Percentiles rank a stretch among this genome's conserved stretches.
Evolutionary conservation across 2,797 vertebrate species (phyloP).

Genomic region (Brachyalestes nurse): DNA sequence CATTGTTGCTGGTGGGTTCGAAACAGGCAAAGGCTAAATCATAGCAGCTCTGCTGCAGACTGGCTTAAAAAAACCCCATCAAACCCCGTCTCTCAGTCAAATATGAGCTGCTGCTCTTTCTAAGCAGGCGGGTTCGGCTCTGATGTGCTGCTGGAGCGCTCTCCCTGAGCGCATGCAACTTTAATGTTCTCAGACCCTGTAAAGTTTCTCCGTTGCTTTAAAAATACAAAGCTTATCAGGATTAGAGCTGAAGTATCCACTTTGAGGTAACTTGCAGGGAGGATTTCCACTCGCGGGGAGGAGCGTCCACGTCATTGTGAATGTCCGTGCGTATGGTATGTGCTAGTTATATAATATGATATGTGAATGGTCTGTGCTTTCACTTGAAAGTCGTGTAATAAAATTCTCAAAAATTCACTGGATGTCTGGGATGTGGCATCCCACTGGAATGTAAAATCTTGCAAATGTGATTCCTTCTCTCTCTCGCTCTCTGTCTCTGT

Average conservation of each 20-base stretch:
- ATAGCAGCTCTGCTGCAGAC: background rate
- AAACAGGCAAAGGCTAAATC: background rate
- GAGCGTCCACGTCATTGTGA: background rate
- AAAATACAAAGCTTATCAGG: slow-evolving; percentile 55
- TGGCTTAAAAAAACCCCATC: background rate
- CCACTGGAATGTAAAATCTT: background rate
- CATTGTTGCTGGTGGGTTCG: background rate
- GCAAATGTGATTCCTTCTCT: background rate
- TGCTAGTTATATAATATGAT: background rate
- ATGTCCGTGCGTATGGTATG: background rate
- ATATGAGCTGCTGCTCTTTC: slow-evolving; percentile 7
- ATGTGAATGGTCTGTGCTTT: slow-evolving; percentile 1
- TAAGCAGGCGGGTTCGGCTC: slow-evolving; percentile 30
- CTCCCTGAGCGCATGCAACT: slow-evolving; percentile 55
- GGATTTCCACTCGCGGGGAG: background rate
- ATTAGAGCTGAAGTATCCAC: slow-evolving; percentile 15
- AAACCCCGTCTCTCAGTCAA: slow-evolving; percentile 21
- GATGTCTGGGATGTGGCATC: background rate
- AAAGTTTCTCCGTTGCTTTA: slow-evolving; percentile 55
- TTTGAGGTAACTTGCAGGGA: slow-evolving; percentile 8
- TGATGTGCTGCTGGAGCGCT: slow-evolving; percentile 33
- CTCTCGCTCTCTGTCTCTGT: background rate
- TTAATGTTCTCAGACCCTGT: slow-evolving; percentile 53
- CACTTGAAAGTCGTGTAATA: background rate
- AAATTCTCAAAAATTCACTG: background rate